phyloP scores from a whole-genome alignment of 2,888 invertebrate genomes.

The Pterostichus madidus region DNA sequence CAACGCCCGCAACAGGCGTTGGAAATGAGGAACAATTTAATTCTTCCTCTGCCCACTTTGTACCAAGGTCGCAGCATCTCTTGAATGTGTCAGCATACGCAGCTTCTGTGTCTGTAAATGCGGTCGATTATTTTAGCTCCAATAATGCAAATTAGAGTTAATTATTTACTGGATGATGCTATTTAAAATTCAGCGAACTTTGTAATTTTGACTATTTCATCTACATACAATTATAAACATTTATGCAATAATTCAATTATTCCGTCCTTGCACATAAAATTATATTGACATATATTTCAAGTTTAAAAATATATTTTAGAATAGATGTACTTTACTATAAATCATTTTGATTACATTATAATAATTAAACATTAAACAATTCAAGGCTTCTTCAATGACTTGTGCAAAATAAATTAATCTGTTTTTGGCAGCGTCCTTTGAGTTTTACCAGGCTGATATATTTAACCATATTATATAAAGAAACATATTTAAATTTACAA shows the following conservation, averaged over 20 bases:
- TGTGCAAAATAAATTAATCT: conserved; percentile 2
- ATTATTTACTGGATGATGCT: conserved; percentile 25
- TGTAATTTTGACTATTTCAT: conserved; percentile 24
- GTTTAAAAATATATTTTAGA: conserved; percentile 3
- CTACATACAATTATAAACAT: conserved; percentile 22
- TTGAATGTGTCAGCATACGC: conserved; percentile 71
- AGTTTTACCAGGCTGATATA: background rate
- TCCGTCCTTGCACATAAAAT: conserved; percentile 22
- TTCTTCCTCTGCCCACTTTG: conserved; percentile 74
- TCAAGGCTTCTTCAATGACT: background rate
- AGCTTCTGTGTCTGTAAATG: conserved; percentile 57
- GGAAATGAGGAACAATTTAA: conserved; percentile 73
- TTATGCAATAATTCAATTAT: conserved; percentile 19
- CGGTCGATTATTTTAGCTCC: conserved; percentile 8
- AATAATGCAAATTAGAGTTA: conserved; percentile 51
- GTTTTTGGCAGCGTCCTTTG: conserved; percentile 15
- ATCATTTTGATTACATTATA: background rate
- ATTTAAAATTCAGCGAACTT: conserved; percentile 32
- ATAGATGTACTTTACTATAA: background rate
- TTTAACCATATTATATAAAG: conserved; percentile 33
- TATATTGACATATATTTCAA: conserved; percentile 31
- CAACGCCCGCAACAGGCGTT: conserved; percentile 78
- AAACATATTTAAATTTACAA: background rate
- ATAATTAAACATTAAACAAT: background rate
- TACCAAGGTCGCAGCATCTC: conserved; percentile 75